Conservation (phyloP, 1,140 invertebrate species). For the Stegodyphus mimosarum region DNA sequence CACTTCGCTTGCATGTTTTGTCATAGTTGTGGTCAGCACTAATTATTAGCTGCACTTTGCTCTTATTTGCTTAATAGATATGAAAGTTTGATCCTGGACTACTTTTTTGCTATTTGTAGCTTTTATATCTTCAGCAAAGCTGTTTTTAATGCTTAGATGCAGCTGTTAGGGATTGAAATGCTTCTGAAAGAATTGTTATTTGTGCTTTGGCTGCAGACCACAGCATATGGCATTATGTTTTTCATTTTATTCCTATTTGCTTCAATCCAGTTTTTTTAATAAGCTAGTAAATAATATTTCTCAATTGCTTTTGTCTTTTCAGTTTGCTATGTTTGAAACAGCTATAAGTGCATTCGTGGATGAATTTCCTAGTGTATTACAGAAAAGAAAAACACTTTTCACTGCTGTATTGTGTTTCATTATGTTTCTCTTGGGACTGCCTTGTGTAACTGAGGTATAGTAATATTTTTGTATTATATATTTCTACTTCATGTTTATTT, state of each 20-base stretch:
- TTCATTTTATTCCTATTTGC: background rate
- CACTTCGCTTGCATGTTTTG: slow-evolving; percentile 41
- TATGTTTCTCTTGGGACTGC: slow-evolving; percentile 65
- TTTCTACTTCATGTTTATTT: too few relatives aligned
- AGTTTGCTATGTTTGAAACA: slow-evolving; percentile 63
- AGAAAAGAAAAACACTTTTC: slow-evolving; percentile 52
- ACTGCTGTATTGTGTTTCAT: slow-evolving; percentile 69
- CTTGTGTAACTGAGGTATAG: slow-evolving; percentile 52
- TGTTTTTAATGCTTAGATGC: background rate
- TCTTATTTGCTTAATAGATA: slow-evolving; percentile 9
- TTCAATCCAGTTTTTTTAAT: background rate
- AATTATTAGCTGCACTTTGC: slow-evolving; percentile 38
- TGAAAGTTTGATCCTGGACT: background rate
- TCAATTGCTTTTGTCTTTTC: slow-evolving; percentile 29
- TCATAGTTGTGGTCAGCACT: slow-evolving; percentile 53
- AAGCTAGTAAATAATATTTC: background rate
- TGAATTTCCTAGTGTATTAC: slow-evolving; percentile 38
- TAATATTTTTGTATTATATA: background rate
- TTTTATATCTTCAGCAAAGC: slow-evolving; percentile 8
- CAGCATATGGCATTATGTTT: slow-evolving; percentile 25
- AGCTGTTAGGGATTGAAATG: background rate
- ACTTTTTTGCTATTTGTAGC: background rate
- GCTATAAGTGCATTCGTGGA: slow-evolving; percentile 59
- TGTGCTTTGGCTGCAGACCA: slow-evolving; percentile 48
- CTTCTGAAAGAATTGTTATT: slow-evolving; percentile 1